Evolutionary conservation across 2,113 vertebrate genomes (phyloP).

Genomic region (Nibea coibor): DNA sequence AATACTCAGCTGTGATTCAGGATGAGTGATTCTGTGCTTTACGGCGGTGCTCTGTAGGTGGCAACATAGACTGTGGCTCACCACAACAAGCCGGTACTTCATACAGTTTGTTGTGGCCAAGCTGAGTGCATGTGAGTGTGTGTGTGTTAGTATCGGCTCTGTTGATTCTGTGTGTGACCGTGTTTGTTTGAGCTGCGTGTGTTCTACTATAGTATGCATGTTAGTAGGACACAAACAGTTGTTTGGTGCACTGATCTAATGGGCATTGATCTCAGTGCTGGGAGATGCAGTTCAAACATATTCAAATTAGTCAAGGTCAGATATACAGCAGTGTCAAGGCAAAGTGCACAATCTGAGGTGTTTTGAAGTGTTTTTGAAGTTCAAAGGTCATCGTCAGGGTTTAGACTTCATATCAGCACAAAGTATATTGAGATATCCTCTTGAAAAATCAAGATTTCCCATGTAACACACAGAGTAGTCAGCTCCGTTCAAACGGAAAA

Average conservation of each 20-base stretch:
- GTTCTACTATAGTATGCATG: background rate
- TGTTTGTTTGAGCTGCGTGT: background rate
- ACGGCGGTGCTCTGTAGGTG: slow-evolving; percentile 71
- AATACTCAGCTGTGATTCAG: slow-evolving; percentile 30
- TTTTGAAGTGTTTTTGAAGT: slow-evolving; percentile 13
- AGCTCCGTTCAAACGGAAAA: background rate
- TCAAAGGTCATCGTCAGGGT: background rate
- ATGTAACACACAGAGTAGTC: background rate
- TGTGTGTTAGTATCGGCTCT: background rate
- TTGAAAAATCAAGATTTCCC: background rate
- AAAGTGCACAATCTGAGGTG: background rate
- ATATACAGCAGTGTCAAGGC: background rate
- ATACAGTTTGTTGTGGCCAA: background rate
- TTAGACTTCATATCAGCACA: background rate
- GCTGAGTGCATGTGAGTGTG: background rate
- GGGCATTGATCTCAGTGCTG: slow-evolving; percentile 24
- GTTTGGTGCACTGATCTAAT: slow-evolving; percentile 47
- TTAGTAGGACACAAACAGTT: background rate
- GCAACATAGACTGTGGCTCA: slow-evolving; percentile 67
- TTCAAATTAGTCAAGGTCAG: slow-evolving; percentile 11
- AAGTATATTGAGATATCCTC: background rate
- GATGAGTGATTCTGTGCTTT: slow-evolving; percentile 40
- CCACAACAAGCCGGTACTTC: background rate
- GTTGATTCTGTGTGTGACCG: background rate
- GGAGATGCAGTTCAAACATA: slow-evolving; percentile 23